Evolutionary conservation across 1,140 invertebrate species (phyloP).

Genomic region (Lerema accius): DNA sequence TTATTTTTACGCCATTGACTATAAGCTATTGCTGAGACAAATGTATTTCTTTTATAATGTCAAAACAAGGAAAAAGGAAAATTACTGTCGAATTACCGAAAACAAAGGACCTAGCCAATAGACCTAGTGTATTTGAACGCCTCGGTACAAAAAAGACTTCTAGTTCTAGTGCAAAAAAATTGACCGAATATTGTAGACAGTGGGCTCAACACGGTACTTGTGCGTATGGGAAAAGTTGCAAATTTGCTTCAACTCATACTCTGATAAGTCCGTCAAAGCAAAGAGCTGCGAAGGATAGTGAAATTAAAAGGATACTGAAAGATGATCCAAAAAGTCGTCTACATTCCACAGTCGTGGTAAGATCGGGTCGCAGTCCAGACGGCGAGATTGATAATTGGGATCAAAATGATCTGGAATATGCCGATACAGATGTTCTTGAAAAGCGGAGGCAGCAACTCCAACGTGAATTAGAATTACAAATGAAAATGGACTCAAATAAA

Average conservation of each 20-base stretch:
- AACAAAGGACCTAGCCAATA: constrained; percentile 85
- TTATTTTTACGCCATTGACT: constrained; percentile 50
- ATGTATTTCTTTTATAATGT: constrained; percentile 85
- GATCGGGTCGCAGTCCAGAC: constrained; percentile 85
- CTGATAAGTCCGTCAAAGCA: constrained; percentile 89
- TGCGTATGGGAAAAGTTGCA: constrained; percentile 89
- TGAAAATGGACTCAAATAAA: constrained; percentile 85
- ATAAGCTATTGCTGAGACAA: constrained; percentile 58
- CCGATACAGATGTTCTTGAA: constrained; percentile 91
- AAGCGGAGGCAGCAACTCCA: constrained; percentile 89
- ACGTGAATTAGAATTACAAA: constrained; percentile 90
- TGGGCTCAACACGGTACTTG: constrained; percentile 89
- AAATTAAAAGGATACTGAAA: constrained; percentile 83
- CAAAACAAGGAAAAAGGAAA: constrained; percentile 90
- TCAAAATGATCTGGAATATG: constrained; percentile 91
- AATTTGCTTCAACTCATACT: constrained; percentile 88
- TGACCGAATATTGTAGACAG: constrained; percentile 87
- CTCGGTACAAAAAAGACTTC: constrained; percentile 88
- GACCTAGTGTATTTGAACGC: constrained; percentile 91
- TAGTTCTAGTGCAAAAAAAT: constrained; percentile 76
- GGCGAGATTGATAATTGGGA: constrained; percentile 90
- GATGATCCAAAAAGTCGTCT: constrained; percentile 86
- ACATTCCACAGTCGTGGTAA: constrained; percentile 86
- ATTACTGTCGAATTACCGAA: constrained; percentile 89
- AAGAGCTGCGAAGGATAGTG: constrained; percentile 85